Percentiles rank a stretch among this genome's conserved stretches.
Conservation (phyloP, 2,888 invertebrate genomes). For the Tipula confusa region DNA sequence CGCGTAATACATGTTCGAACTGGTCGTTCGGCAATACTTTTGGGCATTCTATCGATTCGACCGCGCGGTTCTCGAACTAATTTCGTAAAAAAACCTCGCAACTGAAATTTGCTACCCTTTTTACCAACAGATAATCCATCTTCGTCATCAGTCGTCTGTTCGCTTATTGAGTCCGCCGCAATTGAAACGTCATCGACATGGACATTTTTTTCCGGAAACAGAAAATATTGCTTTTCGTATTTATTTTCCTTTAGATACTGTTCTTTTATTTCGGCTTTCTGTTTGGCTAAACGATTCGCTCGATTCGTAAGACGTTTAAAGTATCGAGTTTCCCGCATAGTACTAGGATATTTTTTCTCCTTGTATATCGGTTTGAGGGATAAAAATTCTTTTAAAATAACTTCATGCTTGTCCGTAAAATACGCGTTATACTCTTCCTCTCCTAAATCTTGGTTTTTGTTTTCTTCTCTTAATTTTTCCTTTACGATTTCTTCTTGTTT, state of each 20-base stretch:
- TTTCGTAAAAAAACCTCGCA: slow-evolving; percentile 47
- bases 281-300: slow-evolving; percentile 41
- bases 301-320: slow-evolving; percentile 41
- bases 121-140: slow-evolving; percentile 44
- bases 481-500: slow-evolving; percentile 28
- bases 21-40: slow-evolving; percentile 39
- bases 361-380: slow-evolving; percentile 27
- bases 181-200: slow-evolving; percentile 37
- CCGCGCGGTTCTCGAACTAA: slow-evolving; percentile 43
- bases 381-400: slow-evolving; percentile 31
- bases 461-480: slow-evolving; percentile 28
- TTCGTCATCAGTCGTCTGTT: slow-evolving; percentile 46
- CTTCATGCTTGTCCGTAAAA: slow-evolving; percentile 32
- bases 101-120: slow-evolving; percentile 39
- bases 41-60: slow-evolving; percentile 41
- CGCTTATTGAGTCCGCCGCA: slow-evolving; percentile 37
- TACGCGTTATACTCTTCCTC: slow-evolving; percentile 31
- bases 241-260: slow-evolving; percentile 39
- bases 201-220: slow-evolving; percentile 36
- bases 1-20: slow-evolving; percentile 44
- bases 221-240: slow-evolving; percentile 36
- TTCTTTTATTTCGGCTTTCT: slow-evolving; percentile 41
- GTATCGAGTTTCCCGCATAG: slow-evolving; percentile 41
- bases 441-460: slow-evolving; percentile 27
- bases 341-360: slow-evolving; percentile 42